Evolutionary conservation across 2,113 vertebrate genomes (phyloP).

Genomic region (Cavia porcellus): DNA sequence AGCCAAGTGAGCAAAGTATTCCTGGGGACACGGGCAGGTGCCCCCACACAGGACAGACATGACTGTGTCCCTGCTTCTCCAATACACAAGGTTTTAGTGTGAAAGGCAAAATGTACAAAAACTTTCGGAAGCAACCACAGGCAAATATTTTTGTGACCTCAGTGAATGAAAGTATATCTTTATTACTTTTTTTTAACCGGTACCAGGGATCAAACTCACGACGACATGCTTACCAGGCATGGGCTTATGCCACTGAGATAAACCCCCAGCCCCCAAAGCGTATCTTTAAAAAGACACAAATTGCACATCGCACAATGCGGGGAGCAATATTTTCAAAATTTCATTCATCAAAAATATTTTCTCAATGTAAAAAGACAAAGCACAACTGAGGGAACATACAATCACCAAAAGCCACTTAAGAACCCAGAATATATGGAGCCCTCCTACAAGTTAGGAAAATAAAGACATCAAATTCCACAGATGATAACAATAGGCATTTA

Average conservation of each 20-base stretch:
- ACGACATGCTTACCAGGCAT: no score
- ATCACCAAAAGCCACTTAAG: neutral
- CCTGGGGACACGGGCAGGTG: neutral
- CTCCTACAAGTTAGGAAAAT: neutral
- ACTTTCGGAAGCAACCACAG: neutral
- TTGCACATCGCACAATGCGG: neutral
- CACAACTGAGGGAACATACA: neutral
- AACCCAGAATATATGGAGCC: conserved; percentile 5
- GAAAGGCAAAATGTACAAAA: neutral
- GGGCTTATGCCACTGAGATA: no score
- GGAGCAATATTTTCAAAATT: neutral
- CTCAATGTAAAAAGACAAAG: conserved; percentile 8
- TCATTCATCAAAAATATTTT: conserved; percentile 2
- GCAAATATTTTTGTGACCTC: neutral
- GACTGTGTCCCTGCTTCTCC: neutral
- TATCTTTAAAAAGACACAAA: neutral
- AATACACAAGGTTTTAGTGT: neutral
- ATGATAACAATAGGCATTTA: neutral
- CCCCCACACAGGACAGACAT: neutral
- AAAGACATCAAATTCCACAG: neutral
- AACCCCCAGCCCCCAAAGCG: neutral
- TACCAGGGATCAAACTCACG: no score
- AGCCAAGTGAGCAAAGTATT: neutral
- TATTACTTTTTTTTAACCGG: no score
- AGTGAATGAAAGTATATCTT: neutral